Base-by-base conservation (phyloP, 2,113 vertebrate species). In the Jaculus jaculus region DNA sequence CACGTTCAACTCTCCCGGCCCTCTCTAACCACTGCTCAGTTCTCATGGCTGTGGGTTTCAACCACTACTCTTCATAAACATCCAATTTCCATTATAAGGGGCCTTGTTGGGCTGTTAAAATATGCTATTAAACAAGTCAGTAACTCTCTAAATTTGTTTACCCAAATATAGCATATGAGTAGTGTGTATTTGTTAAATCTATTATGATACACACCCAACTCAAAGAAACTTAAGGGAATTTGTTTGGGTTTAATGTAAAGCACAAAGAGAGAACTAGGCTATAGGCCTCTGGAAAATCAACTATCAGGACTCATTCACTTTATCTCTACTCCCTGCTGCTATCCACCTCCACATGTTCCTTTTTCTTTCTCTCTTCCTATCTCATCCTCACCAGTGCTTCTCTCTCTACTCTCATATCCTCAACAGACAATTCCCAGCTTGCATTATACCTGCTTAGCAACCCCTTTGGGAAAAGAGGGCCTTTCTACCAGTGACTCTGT, bases 121-220 rank as follows among this genome's bases (percentile, higher is more conserved):
- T 32, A 5, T n/a, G 26, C 47, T 39, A 34, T 42, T 47, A 28
- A 60, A 10, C 37, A 72, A 68, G 37, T 61, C 71, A 92, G 37
- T 26, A 60, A 18, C 39, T 6, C 28, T 63, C 66, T 47, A 30
- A 77, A 32, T 24, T 61, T 72, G 4, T 84, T 91, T 68, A 68
- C 28, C 13, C 73, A 89, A 86, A 84, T 34, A 12, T 3, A 69
- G 47, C 28, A 69, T 51, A 88, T 7, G 4, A 51, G 78, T 39
- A 37, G 28, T 84, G 65, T 34, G 84, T n/a, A 61, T 68, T 4
- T 71, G 15, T 17, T 54, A 71, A 26, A 90, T 84, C 91, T 94
- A n/a, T 32, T 89, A 2, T 92, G 68, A 84, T 20, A 87, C 61
- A 65, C 58, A 94, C 20, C 24, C 74, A 83, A 95, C 21, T 30